Evolutionary conservation across 2,113 vertebrate genomes (phyloP).

Genomic region (Gracilinanus agilis): DNA sequence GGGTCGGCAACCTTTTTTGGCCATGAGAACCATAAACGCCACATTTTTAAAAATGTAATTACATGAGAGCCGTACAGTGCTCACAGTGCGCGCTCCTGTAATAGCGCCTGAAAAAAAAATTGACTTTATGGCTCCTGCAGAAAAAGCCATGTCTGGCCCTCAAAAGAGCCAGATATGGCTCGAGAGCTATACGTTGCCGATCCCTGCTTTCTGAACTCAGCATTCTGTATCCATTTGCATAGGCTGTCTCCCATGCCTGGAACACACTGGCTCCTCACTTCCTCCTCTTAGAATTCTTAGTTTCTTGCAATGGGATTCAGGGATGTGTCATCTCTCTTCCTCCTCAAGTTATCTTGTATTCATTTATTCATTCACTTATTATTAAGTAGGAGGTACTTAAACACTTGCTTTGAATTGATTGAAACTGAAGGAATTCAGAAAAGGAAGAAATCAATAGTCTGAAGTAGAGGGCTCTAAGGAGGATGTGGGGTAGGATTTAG

Average conservation of each 20-base stretch:
- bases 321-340: background rate
- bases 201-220: background rate
- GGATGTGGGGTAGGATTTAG: background rate
- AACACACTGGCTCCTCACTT: background rate
- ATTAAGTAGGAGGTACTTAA: background rate
- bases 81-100: no score
- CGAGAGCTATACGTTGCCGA: no score
- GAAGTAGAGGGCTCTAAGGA: background rate
- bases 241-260: background rate
- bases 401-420: background rate
- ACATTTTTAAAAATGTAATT: no score
- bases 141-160: no score
- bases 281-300: background rate
- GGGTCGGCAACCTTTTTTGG: no score
- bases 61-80: no score
- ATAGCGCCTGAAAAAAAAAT: no score
- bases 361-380: background rate
- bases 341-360: background rate
- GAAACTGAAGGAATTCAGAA: background rate
- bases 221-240: background rate
- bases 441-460: background rate
- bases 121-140: no score
- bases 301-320: background rate
- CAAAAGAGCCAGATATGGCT: no score
- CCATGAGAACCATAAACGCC: no score